Evolutionary conservation across 2,888 invertebrate genomes (phyloP).

Genomic region (Drosophila algonquin): DNA sequence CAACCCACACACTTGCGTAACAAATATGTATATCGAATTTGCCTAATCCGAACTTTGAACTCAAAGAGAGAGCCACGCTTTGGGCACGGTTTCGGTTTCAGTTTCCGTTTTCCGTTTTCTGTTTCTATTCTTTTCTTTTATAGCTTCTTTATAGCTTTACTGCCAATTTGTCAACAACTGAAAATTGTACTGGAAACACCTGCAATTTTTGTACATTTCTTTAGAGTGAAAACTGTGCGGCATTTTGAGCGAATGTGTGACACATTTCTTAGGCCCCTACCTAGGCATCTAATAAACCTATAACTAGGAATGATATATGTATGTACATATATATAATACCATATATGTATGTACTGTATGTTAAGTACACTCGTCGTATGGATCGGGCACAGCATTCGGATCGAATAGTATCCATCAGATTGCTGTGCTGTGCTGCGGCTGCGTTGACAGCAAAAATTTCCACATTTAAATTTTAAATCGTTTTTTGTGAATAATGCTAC

Average conservation of each 20-base stretch:
- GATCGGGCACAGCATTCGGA: conserved; percentile 25
- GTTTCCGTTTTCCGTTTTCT: conserved; percentile 45
- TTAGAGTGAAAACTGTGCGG: conserved; percentile 34
- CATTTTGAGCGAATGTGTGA: conserved; percentile 44
- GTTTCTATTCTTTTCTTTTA: conserved; percentile 26
- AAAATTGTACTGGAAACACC: conserved; percentile 23
- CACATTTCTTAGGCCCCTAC: conserved; percentile 14
- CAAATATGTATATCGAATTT: neutral
- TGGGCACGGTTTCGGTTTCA: conserved; percentile 64
- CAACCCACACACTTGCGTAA: neutral
- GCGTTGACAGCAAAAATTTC: conserved; percentile 8
- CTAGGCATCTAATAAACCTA: conserved; percentile 15
- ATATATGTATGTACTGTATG: neutral
- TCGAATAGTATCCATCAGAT: neutral
- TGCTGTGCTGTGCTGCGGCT: conserved; percentile 1
- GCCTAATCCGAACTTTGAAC: conserved; percentile 42
- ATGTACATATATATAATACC: neutral
- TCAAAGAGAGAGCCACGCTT: conserved; percentile 61
- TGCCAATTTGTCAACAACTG: conserved; percentile 17
- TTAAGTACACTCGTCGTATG: conserved; percentile 8
- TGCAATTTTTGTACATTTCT: conserved; percentile 6
- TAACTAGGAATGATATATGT: conserved; percentile 23
- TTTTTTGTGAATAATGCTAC: conserved; percentile 50
- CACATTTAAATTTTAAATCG: conserved; percentile 35
- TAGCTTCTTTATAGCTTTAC: conserved; percentile 48